Conservation (phyloP, 2,888 invertebrate species). For the Pyrrhia umbra region DNA sequence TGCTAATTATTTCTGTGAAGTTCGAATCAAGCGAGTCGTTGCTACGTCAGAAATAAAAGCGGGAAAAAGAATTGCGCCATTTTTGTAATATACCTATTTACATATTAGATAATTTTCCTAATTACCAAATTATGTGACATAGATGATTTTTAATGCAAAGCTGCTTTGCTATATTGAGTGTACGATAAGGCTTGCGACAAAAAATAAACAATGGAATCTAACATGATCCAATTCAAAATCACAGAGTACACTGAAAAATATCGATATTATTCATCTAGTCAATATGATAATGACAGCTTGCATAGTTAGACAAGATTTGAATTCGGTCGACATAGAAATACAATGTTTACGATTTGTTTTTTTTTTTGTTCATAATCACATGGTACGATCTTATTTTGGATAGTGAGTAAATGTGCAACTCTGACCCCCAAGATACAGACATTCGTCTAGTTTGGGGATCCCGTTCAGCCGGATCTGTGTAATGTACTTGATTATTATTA, state of each 20-base stretch:
- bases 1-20: constrained; percentile 3
- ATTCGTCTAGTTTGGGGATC: too few relatives aligned
- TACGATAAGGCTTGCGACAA: too few relatives aligned
- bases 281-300: neutral
- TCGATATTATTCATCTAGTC: neutral
- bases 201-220: neutral
- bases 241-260: neutral
- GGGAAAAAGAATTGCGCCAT: neutral
- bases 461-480: too few relatives aligned
- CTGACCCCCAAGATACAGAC: too few relatives aligned
- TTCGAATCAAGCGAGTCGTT: neutral
- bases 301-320: neutral
- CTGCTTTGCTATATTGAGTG: too few relatives aligned
- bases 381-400: too few relatives aligned
- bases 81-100: neutral
- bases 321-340: neutral
- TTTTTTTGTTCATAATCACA: too few relatives aligned
- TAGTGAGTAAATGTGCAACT: too few relatives aligned
- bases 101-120: neutral
- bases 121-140: constrained; percentile 5
- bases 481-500: too few relatives aligned
- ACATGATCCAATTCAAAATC: neutral
- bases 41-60: neutral
- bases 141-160: neutral
- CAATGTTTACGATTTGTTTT: neutral